These are phyloP conservation scores for Ctenochaetus hawaiiensis DNA, from an alignment of 2,797 vertebrate species.

Conservation along the genomic window DNA sequence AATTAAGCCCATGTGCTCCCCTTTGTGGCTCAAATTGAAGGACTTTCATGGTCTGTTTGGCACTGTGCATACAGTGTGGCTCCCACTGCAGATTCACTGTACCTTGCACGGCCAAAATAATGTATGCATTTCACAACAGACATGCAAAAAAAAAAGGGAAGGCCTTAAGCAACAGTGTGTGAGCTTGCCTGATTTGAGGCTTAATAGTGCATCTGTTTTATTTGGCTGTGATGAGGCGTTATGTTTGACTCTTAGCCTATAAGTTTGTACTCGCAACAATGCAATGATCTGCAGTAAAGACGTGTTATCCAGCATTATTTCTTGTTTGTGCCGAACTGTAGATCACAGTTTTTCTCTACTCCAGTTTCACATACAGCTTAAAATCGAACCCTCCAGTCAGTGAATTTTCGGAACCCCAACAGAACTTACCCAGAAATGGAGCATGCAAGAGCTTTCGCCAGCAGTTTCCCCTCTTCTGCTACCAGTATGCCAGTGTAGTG, in stretches of 20 bases:
- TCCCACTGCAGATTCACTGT: constrained; percentile 22
- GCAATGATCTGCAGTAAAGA: constrained; percentile 8
- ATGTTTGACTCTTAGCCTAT: constrained; percentile 39
- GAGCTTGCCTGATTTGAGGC: constrained; percentile 41
- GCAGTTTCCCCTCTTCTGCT: constrained; percentile 42
- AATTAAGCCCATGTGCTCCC: constrained; percentile 33
- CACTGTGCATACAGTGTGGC: neutral
- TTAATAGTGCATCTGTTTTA: constrained; percentile 39
- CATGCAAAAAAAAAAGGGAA: constrained; percentile 3
- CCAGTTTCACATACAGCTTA: constrained; percentile 43
- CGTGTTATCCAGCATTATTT: constrained; percentile 51
- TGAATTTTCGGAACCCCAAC: constrained; percentile 33
- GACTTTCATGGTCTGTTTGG: constrained; percentile 18
- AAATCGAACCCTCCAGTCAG: constrained; percentile 42
- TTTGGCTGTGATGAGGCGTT: constrained; percentile 38
- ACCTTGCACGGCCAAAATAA: constrained; percentile 9
- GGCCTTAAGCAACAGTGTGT: constrained; percentile 23
- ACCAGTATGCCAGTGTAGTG: constrained; percentile 58
- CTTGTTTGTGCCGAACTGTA: constrained; percentile 47
- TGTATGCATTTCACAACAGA: constrained; percentile 15
- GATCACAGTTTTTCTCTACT: constrained; percentile 44
- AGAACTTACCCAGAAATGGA: constrained; percentile 39
- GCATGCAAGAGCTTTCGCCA: constrained; percentile 23
- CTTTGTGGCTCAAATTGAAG: constrained; percentile 21
- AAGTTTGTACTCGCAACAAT: constrained; percentile 35